Percentiles rank a stretch among this genome's conserved stretches.
Conservation (phyloP, 2,113 vertebrate species). For the Hydropotes inermis region DNA sequence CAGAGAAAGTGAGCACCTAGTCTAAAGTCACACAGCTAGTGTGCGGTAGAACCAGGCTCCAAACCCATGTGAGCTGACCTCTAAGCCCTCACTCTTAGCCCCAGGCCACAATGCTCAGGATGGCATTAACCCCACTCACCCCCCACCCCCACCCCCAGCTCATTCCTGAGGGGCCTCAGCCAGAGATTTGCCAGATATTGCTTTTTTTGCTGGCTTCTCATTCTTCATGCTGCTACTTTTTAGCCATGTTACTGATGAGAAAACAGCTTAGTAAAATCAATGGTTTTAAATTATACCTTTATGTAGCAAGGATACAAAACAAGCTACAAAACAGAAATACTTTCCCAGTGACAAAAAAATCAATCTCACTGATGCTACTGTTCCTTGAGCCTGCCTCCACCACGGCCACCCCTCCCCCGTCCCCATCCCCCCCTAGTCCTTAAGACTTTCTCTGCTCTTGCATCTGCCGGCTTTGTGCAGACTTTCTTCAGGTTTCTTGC, state of each 20-base stretch:
- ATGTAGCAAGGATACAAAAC: conserved; percentile 72
- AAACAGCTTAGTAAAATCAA: conserved; percentile 80
- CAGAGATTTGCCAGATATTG: neutral
- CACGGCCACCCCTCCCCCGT: conserved; percentile 50
- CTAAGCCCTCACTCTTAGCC: rapidly evolving
- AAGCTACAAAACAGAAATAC: conserved; percentile 73
- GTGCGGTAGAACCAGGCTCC: rapidly evolving
- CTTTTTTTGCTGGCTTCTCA: neutral
- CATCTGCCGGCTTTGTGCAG: conserved; percentile 90
- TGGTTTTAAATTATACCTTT: conserved; percentile 80
- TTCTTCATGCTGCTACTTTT: conserved; percentile 67
- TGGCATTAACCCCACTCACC: rapidly evolving
- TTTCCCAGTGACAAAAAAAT: conserved; percentile 75
- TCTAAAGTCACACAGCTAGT: neutral
- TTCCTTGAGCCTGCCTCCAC: conserved; percentile 67
- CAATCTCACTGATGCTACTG: conserved; percentile 73
- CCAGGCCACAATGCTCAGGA: rapidly evolving
- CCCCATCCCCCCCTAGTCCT: conserved; percentile 51
- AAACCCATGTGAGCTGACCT: neutral
- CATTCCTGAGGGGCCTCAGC: neutral
- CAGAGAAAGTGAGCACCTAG: neutral
- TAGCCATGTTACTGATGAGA: conserved; percentile 69
- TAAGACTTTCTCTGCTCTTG: conserved; percentile 78
- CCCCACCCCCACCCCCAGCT: rapidly evolving
- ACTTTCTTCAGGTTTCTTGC: conserved; percentile 95